These are phyloP conservation scores for Sepioteuthis lessoniana DNA, from an alignment of 2,888 invertebrate species.

Conservation along the genomic window DNA sequence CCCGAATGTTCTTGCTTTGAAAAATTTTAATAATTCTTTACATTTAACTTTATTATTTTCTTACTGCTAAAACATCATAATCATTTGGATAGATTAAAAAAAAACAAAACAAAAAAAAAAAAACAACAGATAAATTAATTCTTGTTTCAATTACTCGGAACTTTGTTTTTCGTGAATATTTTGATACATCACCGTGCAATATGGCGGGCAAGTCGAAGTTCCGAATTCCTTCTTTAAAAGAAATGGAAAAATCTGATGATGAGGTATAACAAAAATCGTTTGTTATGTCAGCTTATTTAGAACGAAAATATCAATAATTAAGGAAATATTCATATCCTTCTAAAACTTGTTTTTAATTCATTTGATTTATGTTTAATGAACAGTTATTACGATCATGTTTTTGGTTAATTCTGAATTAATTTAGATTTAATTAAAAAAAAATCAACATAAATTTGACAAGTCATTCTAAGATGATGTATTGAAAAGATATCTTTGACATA, in stretches of 20 bases:
- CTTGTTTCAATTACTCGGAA: background rate
- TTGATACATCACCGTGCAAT: conserved; percentile 42
- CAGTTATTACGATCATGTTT: too few relatives aligned
- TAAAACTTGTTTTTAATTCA: background rate
- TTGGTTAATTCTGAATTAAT: background rate
- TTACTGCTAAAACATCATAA: background rate
- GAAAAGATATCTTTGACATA: too few relatives aligned
- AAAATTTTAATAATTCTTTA: too few relatives aligned
- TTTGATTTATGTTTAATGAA: too few relatives aligned
- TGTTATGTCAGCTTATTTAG: background rate
- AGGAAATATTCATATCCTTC: background rate
- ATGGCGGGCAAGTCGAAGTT: conserved; percentile 57
- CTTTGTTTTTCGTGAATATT: background rate
- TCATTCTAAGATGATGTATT: too few relatives aligned
- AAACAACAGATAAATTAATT: too few relatives aligned
- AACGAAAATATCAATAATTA: background rate
- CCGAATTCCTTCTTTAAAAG: conserved; percentile 57
- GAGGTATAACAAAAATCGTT: conserved; percentile 44
- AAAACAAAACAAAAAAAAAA: background rate
- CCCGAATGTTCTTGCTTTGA: too few relatives aligned
- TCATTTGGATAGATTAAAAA: background rate
- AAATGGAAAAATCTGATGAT: conserved; percentile 53
- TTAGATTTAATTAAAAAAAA: background rate
- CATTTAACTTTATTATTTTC: too few relatives aligned
- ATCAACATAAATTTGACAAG: too few relatives aligned